Base-by-base conservation (phyloP, 1,140 invertebrate genomes). In the Leptinotarsa undecemlineata region DNA sequence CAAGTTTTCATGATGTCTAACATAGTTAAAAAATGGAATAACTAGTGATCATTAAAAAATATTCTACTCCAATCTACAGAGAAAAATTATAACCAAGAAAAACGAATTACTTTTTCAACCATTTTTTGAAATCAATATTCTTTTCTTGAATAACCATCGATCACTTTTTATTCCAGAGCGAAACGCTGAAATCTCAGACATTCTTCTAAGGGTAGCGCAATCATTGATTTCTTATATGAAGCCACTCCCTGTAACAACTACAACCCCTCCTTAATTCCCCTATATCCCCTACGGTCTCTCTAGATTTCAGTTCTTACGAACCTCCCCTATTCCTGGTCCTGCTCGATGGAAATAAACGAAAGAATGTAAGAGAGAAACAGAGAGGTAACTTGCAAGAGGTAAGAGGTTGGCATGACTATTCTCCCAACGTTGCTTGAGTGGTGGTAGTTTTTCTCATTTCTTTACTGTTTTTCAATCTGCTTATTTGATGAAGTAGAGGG, bases 181-280 rank as follows among this genome's bases (percentile, higher is more conserved):
- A 42, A 42, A 42, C 51, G 62, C 71, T 64, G 26, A 64, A 64
- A 72, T 72, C 71, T 72, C 60, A 72, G 62, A 72, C 48, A 72
- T 72, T 72, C 71, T 72, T 72, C 42, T 48, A 64, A 72, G 71
- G 60, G 71, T 47, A 63, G 71, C 47, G 71, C 23, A 72, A 81
- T 81, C 79, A 81, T 81, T 79, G 79, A 81, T 81, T 81, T 81
- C 79, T 81, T 81, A 81, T 75, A 77, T 79, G 72, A 78, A 76
- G 79, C 79, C 79, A 81, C 79, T 76, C 79, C 79, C 78, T 71
- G 70, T 19, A 66, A 71, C 48, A 64, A 67, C 76, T 74, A 68
- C 72, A 72, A 78, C 76, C 77, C 77, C 77, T 79, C 78, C 76
- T 80, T 77, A 77, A 70, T 51, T 72, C 74, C 73, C 76, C 78